Base-by-base conservation (phyloP, 2,888 invertebrate genomes). In the Hyposoter didymator region DNA sequence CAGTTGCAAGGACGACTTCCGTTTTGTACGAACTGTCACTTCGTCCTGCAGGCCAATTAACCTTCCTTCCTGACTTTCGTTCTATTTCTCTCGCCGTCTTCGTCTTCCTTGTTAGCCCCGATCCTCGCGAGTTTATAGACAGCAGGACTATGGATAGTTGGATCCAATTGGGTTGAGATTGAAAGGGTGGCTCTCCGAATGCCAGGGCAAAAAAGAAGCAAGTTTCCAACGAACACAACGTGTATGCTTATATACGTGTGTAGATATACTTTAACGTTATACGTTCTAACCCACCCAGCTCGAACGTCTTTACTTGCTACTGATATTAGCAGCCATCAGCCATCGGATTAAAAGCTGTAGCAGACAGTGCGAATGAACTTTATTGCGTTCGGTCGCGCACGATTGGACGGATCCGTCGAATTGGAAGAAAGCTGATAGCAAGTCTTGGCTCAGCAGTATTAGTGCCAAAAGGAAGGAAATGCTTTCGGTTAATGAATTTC, bases 331-430 rank as follows among this genome's bases (percentile, higher is more conserved):
- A 78, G 84, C 82, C 90, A 88, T 85, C 87, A 78, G 84, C 73
- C 90, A 88, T 85, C 87, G 90, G 91, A 92, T 91, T 91, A 92
- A 91, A 90, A 88, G 91, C 91, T 90, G 90, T 89, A 88, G 88
- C 88, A 87, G 90, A 90, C 90, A 87, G 90, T 87, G 89, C 88
- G 88, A 88, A 87, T 88, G 88, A 87, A 84, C 88, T 88, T 86
- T 86, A 87, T 84, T 86, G 74, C 81, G 52, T 78, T 84, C 52
- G 69, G 67, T 52, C 76, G 43, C 52, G 78, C 45, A 76, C 84
- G 81, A 81, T 84, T 81, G 78, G 73, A 69, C 78, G 45, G 74
- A 52, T 78, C 62, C 73, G 81, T 66, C 81, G 74, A 43, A 84
- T 84, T 84, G 84, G 81, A 84, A 78, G 78, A 81, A 84, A 78